Conservation (phyloP, 2,113 vertebrate genomes). For the Scartelaos histophorus region DNA sequence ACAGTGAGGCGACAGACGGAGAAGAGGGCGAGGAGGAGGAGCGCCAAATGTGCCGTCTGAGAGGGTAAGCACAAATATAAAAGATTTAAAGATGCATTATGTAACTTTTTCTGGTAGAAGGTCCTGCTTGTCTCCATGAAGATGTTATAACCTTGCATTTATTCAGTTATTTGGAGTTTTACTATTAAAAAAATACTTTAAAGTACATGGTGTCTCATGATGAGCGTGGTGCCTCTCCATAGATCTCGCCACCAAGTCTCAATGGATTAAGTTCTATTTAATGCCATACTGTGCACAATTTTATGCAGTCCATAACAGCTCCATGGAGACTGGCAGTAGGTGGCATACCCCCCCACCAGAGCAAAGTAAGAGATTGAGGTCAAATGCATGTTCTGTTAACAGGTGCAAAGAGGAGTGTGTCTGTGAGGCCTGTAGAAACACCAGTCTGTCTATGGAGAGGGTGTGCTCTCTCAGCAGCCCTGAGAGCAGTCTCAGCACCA, state of each 20-base stretch:
- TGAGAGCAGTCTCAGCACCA: conserved; percentile 95
- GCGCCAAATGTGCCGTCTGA: conserved; percentile 75
- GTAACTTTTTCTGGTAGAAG: not conserved
- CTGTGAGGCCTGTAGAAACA: conserved; percentile 93
- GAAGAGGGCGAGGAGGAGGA: conserved; percentile 83
- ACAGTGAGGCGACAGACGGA: conserved; percentile 81
- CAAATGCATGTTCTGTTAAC: not conserved
- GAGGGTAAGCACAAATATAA: conserved; percentile 78
- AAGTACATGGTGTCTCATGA: too few relatives aligned
- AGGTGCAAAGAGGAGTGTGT: conserved; percentile 90
- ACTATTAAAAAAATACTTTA: not conserved
- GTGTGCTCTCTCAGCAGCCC: conserved; percentile 96
- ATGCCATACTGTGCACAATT: too few relatives aligned
- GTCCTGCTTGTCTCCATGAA: not conserved
- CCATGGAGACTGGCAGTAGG: too few relatives aligned
- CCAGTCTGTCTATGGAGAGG: conserved; percentile 87
- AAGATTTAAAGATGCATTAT: not conserved
- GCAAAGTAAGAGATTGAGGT: not conserved
- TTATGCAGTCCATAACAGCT: too few relatives aligned
- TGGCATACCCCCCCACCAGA: too few relatives aligned
- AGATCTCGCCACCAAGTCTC: not conserved
- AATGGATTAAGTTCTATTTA: too few relatives aligned
- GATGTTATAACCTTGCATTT: not conserved
- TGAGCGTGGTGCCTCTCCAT: not conserved
- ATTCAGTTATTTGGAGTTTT: not conserved